Evolutionary conservation across 1,140 invertebrate species (phyloP).

Genomic region (Formica exsecta): DNA sequence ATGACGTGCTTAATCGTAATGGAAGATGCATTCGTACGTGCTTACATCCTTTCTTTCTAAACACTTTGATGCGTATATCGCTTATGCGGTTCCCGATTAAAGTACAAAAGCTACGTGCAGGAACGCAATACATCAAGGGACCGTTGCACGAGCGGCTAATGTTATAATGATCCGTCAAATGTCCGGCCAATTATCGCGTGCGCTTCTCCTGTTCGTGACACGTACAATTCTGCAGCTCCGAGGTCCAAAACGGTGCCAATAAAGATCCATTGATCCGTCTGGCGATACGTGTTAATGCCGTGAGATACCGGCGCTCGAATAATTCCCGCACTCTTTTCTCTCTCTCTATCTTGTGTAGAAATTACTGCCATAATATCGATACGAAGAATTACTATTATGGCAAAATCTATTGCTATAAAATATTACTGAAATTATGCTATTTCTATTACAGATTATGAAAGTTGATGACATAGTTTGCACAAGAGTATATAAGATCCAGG

Average conservation of each 20-base stretch:
- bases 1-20: conserved; percentile 1
- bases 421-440: conserved; percentile 23
- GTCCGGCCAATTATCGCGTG: conserved; percentile 76
- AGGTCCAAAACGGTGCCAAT: conserved; percentile 67
- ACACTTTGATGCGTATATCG: conserved; percentile 33
- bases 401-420: neutral
- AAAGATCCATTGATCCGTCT: conserved; percentile 63
- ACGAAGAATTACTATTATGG: conserved; percentile 11
- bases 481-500: conserved; percentile 90
- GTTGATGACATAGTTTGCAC: conserved; percentile 91
- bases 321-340: conserved; percentile 54
- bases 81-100: conserved; percentile 45
- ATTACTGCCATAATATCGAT: neutral
- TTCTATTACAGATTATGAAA: conserved; percentile 89
- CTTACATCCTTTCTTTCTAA: conserved; percentile 12
- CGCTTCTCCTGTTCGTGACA: conserved; percentile 69
- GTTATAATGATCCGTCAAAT: conserved; percentile 78
- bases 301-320: conserved; percentile 49
- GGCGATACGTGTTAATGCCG: conserved; percentile 52
- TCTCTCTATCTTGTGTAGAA: conserved; percentile 18
- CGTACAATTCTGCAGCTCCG: conserved; percentile 63
- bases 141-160: conserved; percentile 58
- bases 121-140: conserved; percentile 53
- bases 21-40: neutral
- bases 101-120: conserved; percentile 59